These are phyloP conservation scores for Mactromeris polynyma DNA, from an alignment of 2,888 invertebrate species.

Conservation along the genomic window DNA sequence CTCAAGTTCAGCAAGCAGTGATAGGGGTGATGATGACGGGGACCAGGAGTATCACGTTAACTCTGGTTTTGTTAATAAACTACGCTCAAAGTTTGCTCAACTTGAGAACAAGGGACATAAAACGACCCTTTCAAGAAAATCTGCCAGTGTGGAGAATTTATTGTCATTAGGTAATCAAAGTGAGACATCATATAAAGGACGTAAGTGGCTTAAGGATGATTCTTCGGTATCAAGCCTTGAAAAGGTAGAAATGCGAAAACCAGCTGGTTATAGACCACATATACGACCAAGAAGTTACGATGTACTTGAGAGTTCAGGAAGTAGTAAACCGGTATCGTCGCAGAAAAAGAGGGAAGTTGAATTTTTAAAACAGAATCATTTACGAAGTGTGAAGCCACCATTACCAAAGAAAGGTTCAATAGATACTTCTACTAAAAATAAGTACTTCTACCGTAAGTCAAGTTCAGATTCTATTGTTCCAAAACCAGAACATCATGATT, in stretches of 20 bases:
- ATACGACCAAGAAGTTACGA: constrained; percentile 55
- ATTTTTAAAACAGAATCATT: constrained; percentile 35
- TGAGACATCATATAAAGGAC: constrained; percentile 10
- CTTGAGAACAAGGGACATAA: constrained; percentile 60
- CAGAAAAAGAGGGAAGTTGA: constrained; percentile 45
- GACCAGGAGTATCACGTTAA: constrained; percentile 83
- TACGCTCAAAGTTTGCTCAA: constrained; percentile 79
- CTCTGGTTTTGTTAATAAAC: constrained; percentile 85
- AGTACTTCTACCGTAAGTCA: constrained; percentile 37
- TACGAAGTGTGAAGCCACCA: constrained; percentile 55
- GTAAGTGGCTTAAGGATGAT: constrained; percentile 43
- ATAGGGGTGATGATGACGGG: constrained; percentile 54
- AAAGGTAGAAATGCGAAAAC: constrained; percentile 56
- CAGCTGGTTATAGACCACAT: constrained; percentile 34
- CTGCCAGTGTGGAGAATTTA: constrained; percentile 81
- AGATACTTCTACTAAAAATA: background rate
- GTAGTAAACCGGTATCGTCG: constrained; percentile 26
- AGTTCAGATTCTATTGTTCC: constrained; percentile 40
- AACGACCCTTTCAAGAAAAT: constrained; percentile 69
- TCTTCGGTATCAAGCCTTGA: constrained; percentile 16
- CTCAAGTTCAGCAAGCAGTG: constrained; percentile 21
- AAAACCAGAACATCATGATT: constrained; percentile 65
- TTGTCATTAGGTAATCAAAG: constrained; percentile 44
- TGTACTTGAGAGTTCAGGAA: background rate
- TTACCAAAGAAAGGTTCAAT: constrained; percentile 44